Percentiles rank a stretch among this genome's conserved stretches.
Evolutionary conservation across 2,888 invertebrate genomes (phyloP).

Genomic region (Dexiosoma caninum): DNA sequence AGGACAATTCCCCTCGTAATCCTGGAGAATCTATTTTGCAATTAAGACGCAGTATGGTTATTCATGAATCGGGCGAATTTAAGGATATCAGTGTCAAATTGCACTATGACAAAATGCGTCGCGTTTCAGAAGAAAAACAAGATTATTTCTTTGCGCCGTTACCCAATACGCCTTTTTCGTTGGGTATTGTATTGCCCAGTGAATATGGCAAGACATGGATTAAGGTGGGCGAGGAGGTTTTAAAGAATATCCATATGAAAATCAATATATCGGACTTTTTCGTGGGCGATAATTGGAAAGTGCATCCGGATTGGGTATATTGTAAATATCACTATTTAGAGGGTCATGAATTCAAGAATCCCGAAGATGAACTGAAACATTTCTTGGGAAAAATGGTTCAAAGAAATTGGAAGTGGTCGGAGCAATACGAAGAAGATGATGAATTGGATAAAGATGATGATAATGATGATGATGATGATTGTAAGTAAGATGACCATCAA

Average conservation of each 20-base stretch:
- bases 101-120: constrained; percentile 91
- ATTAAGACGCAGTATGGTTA: constrained; percentile 84
- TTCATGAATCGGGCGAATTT: constrained; percentile 83
- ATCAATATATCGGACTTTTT: constrained; percentile 86
- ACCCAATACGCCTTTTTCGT: constrained; percentile 90
- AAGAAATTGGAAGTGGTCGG: constrained; percentile 81
- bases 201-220: constrained; percentile 82
- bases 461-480: constrained; percentile 74
- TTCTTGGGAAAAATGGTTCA: constrained; percentile 84
- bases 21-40: constrained; percentile 80
- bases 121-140: constrained; percentile 87
- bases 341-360: constrained; percentile 85
- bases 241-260: constrained; percentile 82
- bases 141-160: constrained; percentile 91
- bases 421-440: constrained; percentile 79
- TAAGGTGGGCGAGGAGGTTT: constrained; percentile 87
- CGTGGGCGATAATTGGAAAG: constrained; percentile 84
- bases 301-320: constrained; percentile 93
- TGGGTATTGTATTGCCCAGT: constrained; percentile 90
- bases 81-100: constrained; percentile 85
- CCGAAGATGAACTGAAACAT: constrained; percentile 86
- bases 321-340: constrained; percentile 91
- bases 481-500: constrained; percentile 66
- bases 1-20: constrained; percentile 82
- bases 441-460: constrained; percentile 73